These are phyloP conservation scores for Cheilosia scutellata DNA, from an alignment of 2,888 invertebrate species.

Conservation along the genomic window DNA sequence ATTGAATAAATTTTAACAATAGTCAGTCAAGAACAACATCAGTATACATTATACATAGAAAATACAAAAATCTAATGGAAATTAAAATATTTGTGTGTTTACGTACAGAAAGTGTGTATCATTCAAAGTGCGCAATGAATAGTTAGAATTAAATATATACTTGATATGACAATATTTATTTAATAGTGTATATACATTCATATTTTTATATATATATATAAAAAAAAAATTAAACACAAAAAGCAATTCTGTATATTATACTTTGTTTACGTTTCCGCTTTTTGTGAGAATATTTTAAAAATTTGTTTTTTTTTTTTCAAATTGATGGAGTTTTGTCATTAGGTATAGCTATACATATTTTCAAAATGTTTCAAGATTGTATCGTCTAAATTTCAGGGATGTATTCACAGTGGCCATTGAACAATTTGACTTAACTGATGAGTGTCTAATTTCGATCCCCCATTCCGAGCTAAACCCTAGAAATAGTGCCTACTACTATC, in stretches of 20 bases:
- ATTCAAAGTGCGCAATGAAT: conserved; percentile 6
- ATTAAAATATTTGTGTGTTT: background rate
- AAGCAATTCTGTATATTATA: conserved; percentile 5
- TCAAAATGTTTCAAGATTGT: background rate
- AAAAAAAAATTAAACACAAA: conserved; percentile 5
- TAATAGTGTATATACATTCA: background rate
- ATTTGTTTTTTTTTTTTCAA: background rate
- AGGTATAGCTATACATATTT: background rate
- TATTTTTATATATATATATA: background rate
- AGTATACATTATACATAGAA: background rate
- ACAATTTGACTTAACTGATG: too few species aligned
- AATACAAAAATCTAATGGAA: background rate
- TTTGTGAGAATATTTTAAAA: background rate
- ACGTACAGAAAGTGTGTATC: background rate
- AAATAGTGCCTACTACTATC: too few species aligned
- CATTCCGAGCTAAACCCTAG: too few species aligned
- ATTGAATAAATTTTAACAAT: too few species aligned
- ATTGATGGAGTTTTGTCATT: background rate
- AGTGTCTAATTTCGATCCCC: too few species aligned
- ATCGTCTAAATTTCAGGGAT: too few species aligned
- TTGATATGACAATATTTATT: background rate
- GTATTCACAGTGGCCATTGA: background rate
- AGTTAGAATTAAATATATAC: background rate
- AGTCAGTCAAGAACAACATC: too few species aligned
- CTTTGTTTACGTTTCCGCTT: background rate